Evolutionary conservation across 2,797 vertebrate genomes (phyloP).

Genomic region (Pogonophryne albipinna): DNA sequence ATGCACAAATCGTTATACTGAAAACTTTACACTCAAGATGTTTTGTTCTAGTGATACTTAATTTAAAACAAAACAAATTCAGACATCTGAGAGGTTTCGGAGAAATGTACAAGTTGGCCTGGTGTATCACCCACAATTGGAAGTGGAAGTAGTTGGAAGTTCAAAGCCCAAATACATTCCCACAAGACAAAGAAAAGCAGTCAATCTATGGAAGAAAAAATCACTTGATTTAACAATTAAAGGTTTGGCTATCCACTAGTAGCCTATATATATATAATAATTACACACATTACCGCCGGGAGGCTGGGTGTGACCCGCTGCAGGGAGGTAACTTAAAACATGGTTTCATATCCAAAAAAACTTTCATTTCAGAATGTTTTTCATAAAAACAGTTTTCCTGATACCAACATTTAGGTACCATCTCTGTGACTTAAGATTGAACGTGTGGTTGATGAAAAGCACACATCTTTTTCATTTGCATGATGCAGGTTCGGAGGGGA

Average conservation of each 20-base stretch:
- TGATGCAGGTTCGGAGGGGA: background rate
- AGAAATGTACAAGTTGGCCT: no score
- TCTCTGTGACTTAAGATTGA: background rate
- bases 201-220: background rate
- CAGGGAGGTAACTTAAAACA: constrained; percentile 11
- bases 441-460: background rate
- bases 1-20: background rate
- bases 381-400: background rate
- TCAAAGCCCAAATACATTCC: background rate
- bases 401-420: background rate
- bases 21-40: background rate
- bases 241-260: background rate
- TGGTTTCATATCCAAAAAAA: background rate
- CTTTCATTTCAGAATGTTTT: constrained; percentile 1
- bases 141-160: background rate
- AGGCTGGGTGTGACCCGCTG: constrained; percentile 49
- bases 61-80: background rate
- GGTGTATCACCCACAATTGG: background rate
- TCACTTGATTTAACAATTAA: background rate
- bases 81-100: background rate
- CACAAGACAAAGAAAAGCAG: background rate
- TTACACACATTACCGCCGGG: constrained; percentile 35
- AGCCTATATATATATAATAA: background rate
- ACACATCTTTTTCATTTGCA: no score
- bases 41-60: background rate